Evolutionary conservation across 2,797 vertebrate species (phyloP), one percentile per base, ranked within the genome.

Genomic region (Spatula clypeata): DNA sequence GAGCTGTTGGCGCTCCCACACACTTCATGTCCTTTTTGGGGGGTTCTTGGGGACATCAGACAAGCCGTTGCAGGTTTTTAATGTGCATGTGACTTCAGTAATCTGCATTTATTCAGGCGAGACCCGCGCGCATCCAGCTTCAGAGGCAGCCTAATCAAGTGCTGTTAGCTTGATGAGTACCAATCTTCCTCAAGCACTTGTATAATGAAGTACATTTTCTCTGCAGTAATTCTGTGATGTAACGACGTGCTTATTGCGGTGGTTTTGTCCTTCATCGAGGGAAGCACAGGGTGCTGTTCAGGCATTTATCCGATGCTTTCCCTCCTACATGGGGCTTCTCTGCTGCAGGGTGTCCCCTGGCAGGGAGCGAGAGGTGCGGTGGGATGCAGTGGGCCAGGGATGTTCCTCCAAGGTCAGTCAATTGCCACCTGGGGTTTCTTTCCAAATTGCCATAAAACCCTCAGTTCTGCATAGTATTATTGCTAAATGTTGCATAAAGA

Each of bases 141-240:
- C 65, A 60, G 95, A 87, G 88, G 80, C 70, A 60, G 83, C 82
- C 86, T 83, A 85, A 97, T 96, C 87, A 93, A 95, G 88, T 86
- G 95, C 85, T 12, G 55, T 93, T 94, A 80, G 54, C 93, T 84
- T 96, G 94, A 94, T 94, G 94, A 97, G 93, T 51, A 75, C 90
- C 86, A 89, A 81, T 96, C 90, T 94, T 96, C 91, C 93, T 92
- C 19, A 19, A 96, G 96, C 86, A 77, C 94, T 90, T 32, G 42
- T 60, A 83, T 91, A 97, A 97, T 93, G 96, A 97, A 96, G 85
- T 85, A 86, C 69, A 76, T 94, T 96, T 95, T 91, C 84, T 83
- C 88, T 12, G 60, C 94, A 83, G 90, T 84, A 47, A 87, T 92
- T 93, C 36, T 4, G 34, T 65, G 93, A 90, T 80, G 90, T 36